Conservation (phyloP, 2,888 invertebrate species). For the Lepidonotus clava region DNA sequence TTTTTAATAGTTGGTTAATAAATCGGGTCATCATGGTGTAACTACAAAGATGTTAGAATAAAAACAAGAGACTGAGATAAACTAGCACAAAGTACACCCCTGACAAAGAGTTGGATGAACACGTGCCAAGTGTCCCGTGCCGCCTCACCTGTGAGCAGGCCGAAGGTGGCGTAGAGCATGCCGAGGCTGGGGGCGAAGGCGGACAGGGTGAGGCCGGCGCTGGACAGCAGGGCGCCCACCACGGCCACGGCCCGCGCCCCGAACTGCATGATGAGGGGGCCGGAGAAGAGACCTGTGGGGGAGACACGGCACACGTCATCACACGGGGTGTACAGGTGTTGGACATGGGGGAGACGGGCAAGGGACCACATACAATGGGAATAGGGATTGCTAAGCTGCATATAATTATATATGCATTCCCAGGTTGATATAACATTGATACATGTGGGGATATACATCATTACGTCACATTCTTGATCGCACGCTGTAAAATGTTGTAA, state of each 20-base stretch:
- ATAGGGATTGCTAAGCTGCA: too few relatives aligned
- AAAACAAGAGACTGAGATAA: background rate
- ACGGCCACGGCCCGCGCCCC: background rate
- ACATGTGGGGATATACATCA: background rate
- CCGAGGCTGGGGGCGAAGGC: background rate
- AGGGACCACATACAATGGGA: too few relatives aligned
- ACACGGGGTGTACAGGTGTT: too few relatives aligned
- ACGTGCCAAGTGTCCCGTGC: background rate
- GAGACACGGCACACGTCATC: too few relatives aligned
- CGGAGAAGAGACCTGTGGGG: background rate
- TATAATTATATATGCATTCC: too few relatives aligned
- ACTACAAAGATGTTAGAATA: background rate
- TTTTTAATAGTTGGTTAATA: too few relatives aligned
- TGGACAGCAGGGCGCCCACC: background rate
- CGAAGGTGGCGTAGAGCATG: background rate
- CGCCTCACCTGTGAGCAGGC: conserved; percentile 15
- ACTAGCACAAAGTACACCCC: background rate
- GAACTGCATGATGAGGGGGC: background rate
- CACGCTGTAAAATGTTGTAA: too few relatives aligned
- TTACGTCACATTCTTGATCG: background rate
- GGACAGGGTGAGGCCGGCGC: background rate
- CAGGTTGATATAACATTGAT: too few relatives aligned
- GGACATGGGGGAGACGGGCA: too few relatives aligned
- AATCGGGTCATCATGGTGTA: too few relatives aligned
- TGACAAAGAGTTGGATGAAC: background rate